phyloP scores from a whole-genome alignment of 2,113 vertebrate species.

The Ptilonorhynchus violaceus region DNA sequence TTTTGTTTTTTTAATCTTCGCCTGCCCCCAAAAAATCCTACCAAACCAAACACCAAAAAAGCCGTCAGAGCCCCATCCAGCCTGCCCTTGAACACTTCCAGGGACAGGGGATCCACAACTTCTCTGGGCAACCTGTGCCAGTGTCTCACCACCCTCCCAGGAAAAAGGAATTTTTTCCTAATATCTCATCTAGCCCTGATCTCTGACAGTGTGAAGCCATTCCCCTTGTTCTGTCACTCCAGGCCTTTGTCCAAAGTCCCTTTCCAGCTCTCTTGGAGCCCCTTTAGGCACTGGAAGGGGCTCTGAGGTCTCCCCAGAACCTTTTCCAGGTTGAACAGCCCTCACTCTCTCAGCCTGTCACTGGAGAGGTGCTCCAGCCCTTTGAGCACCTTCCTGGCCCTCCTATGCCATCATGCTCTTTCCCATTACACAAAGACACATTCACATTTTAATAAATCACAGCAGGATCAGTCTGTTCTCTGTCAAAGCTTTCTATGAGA shows the following conservation, averaged over 20 bases:
- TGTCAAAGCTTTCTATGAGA: neutral
- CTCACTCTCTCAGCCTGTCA: neutral
- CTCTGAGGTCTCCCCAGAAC: neutral
- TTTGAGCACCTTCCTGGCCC: neutral
- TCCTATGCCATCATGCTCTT: neutral
- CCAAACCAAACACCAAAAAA: neutral
- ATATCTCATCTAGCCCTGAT: neutral
- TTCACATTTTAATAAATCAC: neutral
- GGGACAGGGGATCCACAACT: neutral
- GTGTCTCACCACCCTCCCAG: no score
- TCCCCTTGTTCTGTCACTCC: neutral
- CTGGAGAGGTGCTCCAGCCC: neutral
- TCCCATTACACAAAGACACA: neutral
- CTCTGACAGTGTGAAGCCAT: neutral
- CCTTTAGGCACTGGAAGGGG: neutral
- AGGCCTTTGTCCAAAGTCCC: neutral
- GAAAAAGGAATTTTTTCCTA: neutral
- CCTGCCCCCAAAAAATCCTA: fast-evolving
- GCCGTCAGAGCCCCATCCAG: neutral
- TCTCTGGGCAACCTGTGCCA: neutral
- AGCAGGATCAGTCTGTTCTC: neutral
- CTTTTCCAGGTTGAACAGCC: neutral
- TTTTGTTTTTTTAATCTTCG: no score
- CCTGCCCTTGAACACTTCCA: neutral
- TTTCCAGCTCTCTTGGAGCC: neutral